A percentile compares a stretch with the other conserved stretches of the same genome.
phyloP scores from a whole-genome alignment of 2,888 invertebrate species.

The Crioceris asparagi region DNA sequence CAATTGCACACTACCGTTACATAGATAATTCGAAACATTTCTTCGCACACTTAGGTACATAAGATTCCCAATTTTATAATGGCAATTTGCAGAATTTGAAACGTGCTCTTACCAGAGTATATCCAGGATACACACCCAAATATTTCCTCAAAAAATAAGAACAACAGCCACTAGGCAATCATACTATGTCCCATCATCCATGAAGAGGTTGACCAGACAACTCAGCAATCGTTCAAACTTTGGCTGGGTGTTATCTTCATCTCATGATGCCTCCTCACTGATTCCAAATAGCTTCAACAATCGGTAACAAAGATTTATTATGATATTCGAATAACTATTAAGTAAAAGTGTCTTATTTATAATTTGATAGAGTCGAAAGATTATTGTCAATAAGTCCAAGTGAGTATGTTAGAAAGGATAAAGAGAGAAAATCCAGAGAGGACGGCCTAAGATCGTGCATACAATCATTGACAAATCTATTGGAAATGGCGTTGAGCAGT shows the following conservation, averaged over 20 bases:
- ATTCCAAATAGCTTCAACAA: no score
- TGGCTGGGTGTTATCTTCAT: slow-evolving; percentile 19
- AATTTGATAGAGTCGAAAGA: slow-evolving; percentile 23
- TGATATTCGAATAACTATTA: no score
- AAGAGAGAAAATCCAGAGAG: slow-evolving; percentile 26
- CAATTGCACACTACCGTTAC: no score
- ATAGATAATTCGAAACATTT: no score
- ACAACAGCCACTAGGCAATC: slow-evolving; percentile 14
- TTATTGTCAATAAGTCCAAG: slow-evolving; percentile 27
- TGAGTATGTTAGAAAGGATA: slow-evolving; percentile 31
- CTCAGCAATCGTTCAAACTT: slow-evolving; percentile 15
- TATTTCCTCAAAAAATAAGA: slow-evolving; percentile 18
- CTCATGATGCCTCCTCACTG: no score
- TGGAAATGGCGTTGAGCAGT: slow-evolving; percentile 22
- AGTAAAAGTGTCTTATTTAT: no score
- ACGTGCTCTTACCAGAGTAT: slow-evolving; percentile 20
- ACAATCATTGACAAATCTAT: slow-evolving; percentile 29
- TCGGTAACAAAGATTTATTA: no score
- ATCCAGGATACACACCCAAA: slow-evolving; percentile 16
- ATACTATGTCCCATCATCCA: slow-evolving; percentile 10
- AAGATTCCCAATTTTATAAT: no score
- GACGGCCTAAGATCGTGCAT: slow-evolving; percentile 26
- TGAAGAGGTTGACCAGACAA: slow-evolving; percentile 12
- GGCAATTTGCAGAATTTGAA: slow-evolving; percentile 13
- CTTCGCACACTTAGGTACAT: no score